These are phyloP conservation scores for Aethina tumida DNA, from an alignment of 1,140 invertebrate species.

Conservation along the genomic window DNA sequence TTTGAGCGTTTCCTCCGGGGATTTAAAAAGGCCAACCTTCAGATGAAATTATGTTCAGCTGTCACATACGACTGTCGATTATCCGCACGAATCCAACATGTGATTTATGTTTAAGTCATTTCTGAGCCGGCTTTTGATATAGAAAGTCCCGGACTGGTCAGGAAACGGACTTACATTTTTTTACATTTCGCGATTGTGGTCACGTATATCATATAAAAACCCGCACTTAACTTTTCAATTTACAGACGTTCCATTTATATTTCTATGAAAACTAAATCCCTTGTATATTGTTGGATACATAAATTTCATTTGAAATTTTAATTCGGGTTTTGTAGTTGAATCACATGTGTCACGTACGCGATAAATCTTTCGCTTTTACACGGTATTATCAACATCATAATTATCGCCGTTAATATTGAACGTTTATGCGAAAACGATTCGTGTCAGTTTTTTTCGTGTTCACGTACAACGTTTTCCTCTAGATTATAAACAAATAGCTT, in stretches of 20 bases:
- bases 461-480: too few relatives aligned
- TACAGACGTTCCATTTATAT: conserved; percentile 19
- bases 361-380: too few relatives aligned
- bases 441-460: too few relatives aligned
- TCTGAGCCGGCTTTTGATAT: conserved; percentile 19
- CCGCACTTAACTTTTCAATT: conserved; percentile 22
- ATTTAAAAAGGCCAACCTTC: conserved; percentile 10
- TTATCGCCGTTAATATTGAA: too few relatives aligned
- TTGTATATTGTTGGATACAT: too few relatives aligned
- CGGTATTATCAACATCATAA: too few relatives aligned
- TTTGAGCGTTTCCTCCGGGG: conserved; percentile 11
- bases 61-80: conserved; percentile 22
- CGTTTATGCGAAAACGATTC: too few relatives aligned
- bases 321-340: too few relatives aligned
- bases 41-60: conserved; percentile 21
- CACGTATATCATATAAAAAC: conserved; percentile 19
- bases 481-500: too few relatives aligned
- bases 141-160: conserved; percentile 14
- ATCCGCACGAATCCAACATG: conserved; percentile 17
- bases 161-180: conserved; percentile 20
- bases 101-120: conserved; percentile 24
- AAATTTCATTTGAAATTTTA: too few relatives aligned
- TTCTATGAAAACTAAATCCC: conserved; percentile 8
- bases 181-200: conserved; percentile 18
- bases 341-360: too few relatives aligned